Percentiles rank a stretch among this genome's conserved stretches.
Conservation (phyloP, 2,888 invertebrate species). For the Eristalis tenax region DNA sequence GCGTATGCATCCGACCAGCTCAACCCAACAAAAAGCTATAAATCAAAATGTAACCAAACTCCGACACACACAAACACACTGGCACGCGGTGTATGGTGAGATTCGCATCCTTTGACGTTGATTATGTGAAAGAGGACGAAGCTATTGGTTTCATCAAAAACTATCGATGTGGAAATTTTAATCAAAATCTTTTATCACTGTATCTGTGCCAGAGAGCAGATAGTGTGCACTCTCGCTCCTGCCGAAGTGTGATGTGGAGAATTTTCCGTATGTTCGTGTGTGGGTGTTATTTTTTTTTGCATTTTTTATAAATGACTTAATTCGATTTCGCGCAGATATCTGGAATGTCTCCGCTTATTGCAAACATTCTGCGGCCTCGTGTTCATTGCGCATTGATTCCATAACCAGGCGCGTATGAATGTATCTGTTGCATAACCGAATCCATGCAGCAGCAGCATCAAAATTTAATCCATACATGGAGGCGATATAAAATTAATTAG, state of each 20-base stretch:
- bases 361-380: background rate
- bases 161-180: constrained; percentile 7
- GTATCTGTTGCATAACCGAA: background rate
- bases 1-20: background rate
- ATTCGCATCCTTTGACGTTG: background rate
- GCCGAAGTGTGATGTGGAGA: background rate
- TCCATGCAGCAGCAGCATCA: background rate
- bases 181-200: background rate
- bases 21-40: constrained; percentile 9
- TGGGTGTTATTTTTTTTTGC: no score
- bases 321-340: background rate
- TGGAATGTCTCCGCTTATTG: background rate
- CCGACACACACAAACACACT: background rate
- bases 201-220: background rate
- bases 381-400: background rate
- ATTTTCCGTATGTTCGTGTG: background rate
- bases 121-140: background rate
- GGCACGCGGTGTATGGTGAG: background rate
- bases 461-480: constrained; percentile 12
- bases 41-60: constrained; percentile 35
- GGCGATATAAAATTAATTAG: constrained; percentile 64
- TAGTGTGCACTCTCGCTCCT: background rate
- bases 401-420: background rate
- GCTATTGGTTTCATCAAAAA: background rate
- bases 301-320: background rate